Conservation (phyloP, 2,888 invertebrate genomes). For the Nemurella pictetii region DNA sequence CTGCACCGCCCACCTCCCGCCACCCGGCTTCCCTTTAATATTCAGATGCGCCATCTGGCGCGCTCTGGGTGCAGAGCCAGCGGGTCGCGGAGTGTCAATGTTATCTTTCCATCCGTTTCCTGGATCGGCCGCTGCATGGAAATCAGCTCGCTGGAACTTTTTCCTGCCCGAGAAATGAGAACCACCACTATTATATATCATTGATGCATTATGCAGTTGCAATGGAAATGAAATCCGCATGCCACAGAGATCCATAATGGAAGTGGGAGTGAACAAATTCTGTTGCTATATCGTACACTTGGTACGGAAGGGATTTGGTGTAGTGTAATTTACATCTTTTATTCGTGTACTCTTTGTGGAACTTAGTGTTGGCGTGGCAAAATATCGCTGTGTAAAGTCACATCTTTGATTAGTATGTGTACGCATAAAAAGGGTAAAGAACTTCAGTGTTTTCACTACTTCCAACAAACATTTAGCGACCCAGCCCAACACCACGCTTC, state of each 20-base stretch:
- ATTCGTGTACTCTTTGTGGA: no score
- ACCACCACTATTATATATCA: neutral
- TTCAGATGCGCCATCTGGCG: neutral
- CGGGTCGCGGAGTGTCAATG: no score
- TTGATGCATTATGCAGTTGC: neutral
- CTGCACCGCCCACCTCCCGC: neutral
- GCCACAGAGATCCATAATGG: neutral
- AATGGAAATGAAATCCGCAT: no score
- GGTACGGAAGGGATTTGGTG: no score
- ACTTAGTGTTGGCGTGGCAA: no score
- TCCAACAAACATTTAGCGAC: neutral
- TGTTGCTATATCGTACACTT: no score
- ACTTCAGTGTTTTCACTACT: no score
- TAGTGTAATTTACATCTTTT: no score
- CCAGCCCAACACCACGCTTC: neutral
- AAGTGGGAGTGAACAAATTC: no score
- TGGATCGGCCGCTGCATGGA: neutral
- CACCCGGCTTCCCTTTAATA: neutral
- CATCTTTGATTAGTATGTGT: no score
- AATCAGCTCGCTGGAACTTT: neutral
- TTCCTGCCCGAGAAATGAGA: neutral
- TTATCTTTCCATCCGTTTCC: neutral
- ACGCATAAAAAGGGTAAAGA: no score
- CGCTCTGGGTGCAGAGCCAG: neutral
- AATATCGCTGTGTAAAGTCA: no score